Evolutionary conservation across 2,888 invertebrate species (phyloP), one percentile per base, ranked within the genome.

Genomic region (Tridacna crocea): DNA sequence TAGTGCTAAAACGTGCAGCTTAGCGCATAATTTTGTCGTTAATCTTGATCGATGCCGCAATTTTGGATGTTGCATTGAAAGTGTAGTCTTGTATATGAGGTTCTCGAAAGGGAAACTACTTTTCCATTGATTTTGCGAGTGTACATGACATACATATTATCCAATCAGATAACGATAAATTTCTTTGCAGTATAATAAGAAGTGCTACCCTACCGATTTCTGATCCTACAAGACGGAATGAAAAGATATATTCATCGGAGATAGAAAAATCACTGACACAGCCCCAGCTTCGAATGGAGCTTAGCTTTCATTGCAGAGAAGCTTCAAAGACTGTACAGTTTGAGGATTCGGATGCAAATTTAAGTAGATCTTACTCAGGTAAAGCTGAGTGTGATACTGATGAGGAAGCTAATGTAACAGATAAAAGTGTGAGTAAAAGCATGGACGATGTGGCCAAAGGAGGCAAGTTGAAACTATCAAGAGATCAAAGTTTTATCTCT

Each of bases 261-360:
- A 13, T 11, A n/a, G 8, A 26, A 0, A 70, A 51, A 51, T 17
- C 47, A 12, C 24, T n/a, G 3, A 24, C 51, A 17, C 70, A n/a
- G 47, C 70, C 70, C 4, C 22, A 22, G 24, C 47, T 70, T 10
- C 46, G 36, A 24, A 70, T 70, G 70, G 70, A 70, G 26, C 70
- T 70, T 6, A 70, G 70, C 22, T 70, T 70, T 26, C 51, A 70
- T 17, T 51, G 70, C 26, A 48, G 51, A 51, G 70, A 70, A 22
- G 11, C 51, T 11, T 24, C 24, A n/a, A 48, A 26, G 8, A 48
- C 10, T 0, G 51, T n/a, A n/a, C 46, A 68, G 0, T 12, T n/a
- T n/a, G 46, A 46, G 10, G 19, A 47, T 3, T 17, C 12, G 0
- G 26, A 24, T 48, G 51, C 48, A 19, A 51, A 26, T 24, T 13